Evolutionary conservation across 2,797 vertebrate species (phyloP).

Genomic region (Rhincodon typus): DNA sequence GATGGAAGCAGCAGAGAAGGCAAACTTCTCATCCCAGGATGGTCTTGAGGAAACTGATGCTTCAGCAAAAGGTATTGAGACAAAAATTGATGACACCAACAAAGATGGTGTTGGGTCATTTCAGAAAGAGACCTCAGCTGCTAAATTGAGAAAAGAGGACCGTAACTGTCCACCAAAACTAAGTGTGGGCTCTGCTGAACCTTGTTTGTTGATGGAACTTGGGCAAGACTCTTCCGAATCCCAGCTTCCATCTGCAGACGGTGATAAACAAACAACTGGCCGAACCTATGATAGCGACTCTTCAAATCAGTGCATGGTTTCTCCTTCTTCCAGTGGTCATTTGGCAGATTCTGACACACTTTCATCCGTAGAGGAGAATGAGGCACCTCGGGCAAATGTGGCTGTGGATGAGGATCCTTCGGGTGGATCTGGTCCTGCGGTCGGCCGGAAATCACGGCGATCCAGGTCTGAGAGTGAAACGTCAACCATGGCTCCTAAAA

Average conservation of each 20-base stretch:
- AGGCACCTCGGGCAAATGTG: constrained; percentile 54
- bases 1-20: constrained; percentile 86
- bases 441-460: constrained; percentile 81
- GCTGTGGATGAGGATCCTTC: constrained; percentile 61
- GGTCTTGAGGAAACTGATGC: constrained; percentile 73
- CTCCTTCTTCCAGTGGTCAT: constrained; percentile 93
- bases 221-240: constrained; percentile 82
- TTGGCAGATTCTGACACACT: constrained; percentile 92
- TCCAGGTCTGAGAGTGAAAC: constrained; percentile 89
- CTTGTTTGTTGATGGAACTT: constrained; percentile 86
- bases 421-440: constrained; percentile 50
- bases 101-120: constrained; percentile 68
- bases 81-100: constrained; percentile 55
- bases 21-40: constrained; percentile 51
- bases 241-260: constrained; percentile 76
- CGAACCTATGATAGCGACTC: constrained; percentile 87
- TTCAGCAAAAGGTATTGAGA: constrained; percentile 62
- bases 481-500: constrained; percentile 89
- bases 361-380: constrained; percentile 83
- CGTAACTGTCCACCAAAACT: constrained; percentile 63
- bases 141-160: constrained; percentile 59
- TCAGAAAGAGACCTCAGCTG: constrained; percentile 65
- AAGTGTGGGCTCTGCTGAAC: constrained; percentile 76
- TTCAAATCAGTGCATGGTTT: constrained; percentile 92
- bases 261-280: constrained; percentile 66